Percentiles rank a stretch among this genome's conserved stretches.
Evolutionary conservation across 2,113 vertebrate genomes (phyloP).

Genomic region (Sander lucioperca): DNA sequence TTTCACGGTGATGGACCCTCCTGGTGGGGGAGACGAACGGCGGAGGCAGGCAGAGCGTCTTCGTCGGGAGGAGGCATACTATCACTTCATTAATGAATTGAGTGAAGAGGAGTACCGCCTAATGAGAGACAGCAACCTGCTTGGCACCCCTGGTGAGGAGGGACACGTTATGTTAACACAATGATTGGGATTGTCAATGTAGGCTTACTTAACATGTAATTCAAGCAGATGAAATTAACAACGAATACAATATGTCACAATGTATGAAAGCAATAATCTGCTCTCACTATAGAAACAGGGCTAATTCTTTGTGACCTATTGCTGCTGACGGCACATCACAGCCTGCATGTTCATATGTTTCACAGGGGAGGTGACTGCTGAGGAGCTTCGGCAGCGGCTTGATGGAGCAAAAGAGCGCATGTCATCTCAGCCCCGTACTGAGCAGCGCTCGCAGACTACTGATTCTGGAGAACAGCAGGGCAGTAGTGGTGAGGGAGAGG

Average conservation of each 20-base stretch:
- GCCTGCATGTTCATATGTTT: neutral
- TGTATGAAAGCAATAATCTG: neutral
- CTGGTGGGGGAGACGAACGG: constrained; percentile 88
- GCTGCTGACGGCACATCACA: constrained; percentile 6
- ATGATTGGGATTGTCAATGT: neutral
- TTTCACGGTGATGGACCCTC: constrained; percentile 87
- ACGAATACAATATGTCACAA: neutral
- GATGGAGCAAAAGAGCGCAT: constrained; percentile 90
- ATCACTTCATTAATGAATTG: constrained; percentile 96
- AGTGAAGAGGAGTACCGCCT: constrained; percentile 95
- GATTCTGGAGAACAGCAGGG: constrained; percentile 82
- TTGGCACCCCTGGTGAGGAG: constrained; percentile 93
- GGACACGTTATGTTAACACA: neutral
- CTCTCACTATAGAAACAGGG: neutral
- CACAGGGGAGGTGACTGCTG: constrained; percentile 94
- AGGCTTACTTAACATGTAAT: neutral
- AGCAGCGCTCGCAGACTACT: constrained; percentile 77
- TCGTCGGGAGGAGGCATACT: constrained; percentile 95
- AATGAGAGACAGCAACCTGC: constrained; percentile 95
- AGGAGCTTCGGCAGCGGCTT: constrained; percentile 92
- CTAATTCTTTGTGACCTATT: neutral
- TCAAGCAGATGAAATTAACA: neutral
- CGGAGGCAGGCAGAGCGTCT: constrained; percentile 94
- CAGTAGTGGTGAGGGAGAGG: constrained; percentile 74
- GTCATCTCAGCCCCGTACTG: constrained; percentile 84